These are phyloP conservation scores for Nudaria mundana DNA, from an alignment of 2,888 invertebrate genomes.

Conservation along the genomic window DNA sequence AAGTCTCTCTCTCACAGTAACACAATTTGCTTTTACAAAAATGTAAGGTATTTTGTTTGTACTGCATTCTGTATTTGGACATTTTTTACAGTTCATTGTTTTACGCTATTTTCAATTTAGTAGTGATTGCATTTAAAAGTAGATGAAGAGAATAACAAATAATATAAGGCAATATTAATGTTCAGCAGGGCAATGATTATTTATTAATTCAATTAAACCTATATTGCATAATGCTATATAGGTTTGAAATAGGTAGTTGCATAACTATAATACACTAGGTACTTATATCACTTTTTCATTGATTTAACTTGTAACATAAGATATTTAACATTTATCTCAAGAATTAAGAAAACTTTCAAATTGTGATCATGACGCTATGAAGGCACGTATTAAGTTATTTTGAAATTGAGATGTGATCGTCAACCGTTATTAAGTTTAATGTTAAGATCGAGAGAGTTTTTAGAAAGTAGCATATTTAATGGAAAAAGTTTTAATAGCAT, in stretches of 20 bases:
- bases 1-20: conserved; percentile 6
- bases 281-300: too few species aligned
- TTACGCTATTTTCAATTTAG: too few species aligned
- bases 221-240: too few species aligned
- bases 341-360: conserved; percentile 35
- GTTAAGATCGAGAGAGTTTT: conserved; percentile 61
- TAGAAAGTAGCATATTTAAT: conserved; percentile 69
- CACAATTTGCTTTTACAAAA: conserved; percentile 6
- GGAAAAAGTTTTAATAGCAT: conserved; percentile 77
- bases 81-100: neutral
- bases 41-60: conserved; percentile 4
- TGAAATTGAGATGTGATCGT: conserved; percentile 50
- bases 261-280: too few species aligned
- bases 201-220: too few species aligned
- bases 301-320: conserved; percentile 6
- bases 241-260: too few species aligned
- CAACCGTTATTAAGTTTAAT: conserved; percentile 57
- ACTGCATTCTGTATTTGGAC: conserved; percentile 1
- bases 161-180: too few species aligned
- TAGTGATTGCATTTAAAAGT: too few species aligned
- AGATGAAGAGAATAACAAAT: too few species aligned
- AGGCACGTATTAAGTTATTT: too few species aligned
- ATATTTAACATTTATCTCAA: conserved; percentile 15
- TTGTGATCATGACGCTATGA: conserved; percentile 20
- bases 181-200: too few species aligned